phyloP scores from a whole-genome alignment of 1,140 invertebrate genomes.

The Maniola jurtina region DNA sequence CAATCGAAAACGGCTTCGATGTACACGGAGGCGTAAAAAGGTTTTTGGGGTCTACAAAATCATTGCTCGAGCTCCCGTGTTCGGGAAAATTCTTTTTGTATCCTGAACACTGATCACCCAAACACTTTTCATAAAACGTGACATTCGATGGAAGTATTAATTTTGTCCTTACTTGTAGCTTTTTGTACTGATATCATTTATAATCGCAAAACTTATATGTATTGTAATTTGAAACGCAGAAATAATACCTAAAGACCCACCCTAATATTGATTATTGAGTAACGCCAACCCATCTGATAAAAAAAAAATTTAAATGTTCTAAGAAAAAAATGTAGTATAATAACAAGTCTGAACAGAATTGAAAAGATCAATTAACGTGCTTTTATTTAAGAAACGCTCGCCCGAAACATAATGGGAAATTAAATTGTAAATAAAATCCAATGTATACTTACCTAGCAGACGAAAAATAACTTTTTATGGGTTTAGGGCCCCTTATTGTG shows the following conservation, averaged over 20 bases:
- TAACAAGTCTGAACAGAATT: neutral
- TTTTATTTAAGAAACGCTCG: constrained; percentile 4
- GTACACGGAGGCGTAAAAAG: neutral
- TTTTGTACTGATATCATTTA: too few species aligned
- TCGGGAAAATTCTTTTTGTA: neutral
- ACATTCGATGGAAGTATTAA: neutral
- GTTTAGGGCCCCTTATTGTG: neutral
- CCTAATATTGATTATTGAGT: too few species aligned
- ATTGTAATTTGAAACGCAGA: too few species aligned
- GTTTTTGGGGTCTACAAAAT: constrained; percentile 1
- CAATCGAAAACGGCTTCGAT: constrained; percentile 1
- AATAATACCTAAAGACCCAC: too few species aligned
- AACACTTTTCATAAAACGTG: neutral
- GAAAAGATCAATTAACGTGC: neutral
- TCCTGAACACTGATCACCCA: neutral
- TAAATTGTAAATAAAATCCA: constrained; percentile 13
- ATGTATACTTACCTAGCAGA: neutral
- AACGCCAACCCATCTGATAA: too few species aligned
- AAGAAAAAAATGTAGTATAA: neutral
- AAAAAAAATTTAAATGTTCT: neutral
- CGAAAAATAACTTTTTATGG: constrained; percentile 14
- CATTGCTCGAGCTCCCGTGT: neutral
- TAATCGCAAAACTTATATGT: too few species aligned
- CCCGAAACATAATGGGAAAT: constrained; percentile 6
- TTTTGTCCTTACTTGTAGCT: too few species aligned